A percentile compares a stretch with the other conserved stretches of the same genome.
phyloP scores from a whole-genome alignment of 2,888 invertebrate genomes.

The Drosophila aldrichi region DNA sequence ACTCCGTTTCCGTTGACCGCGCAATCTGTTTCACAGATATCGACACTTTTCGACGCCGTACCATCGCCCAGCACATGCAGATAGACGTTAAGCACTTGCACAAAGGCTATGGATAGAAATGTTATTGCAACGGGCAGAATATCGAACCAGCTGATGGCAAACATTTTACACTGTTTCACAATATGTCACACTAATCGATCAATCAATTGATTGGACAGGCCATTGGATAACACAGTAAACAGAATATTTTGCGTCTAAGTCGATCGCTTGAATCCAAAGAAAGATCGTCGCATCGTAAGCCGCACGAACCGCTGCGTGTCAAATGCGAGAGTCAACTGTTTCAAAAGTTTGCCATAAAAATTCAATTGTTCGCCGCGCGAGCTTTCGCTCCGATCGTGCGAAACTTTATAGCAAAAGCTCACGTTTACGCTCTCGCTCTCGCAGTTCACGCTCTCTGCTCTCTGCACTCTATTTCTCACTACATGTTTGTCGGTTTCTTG shows the following conservation, averaged over 20 bases:
- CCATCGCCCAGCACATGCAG: slow-evolving; percentile 55
- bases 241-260: slow-evolving; percentile 1
- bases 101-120: slow-evolving; percentile 59
- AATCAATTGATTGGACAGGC: slow-evolving; percentile 32
- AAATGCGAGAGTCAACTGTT: slow-evolving; percentile 53
- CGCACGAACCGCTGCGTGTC: slow-evolving; percentile 38
- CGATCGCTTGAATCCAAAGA: slow-evolving; percentile 13
- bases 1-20: slow-evolving; percentile 11
- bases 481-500: neutral
- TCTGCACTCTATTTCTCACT: neutral
- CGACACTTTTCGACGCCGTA: slow-evolving; percentile 16
- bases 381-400: slow-evolving; percentile 28
- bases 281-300: slow-evolving; percentile 24
- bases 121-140: slow-evolving; percentile 69
- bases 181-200: slow-evolving; percentile 1
- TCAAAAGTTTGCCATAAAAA: slow-evolving; percentile 35
- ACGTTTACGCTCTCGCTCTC: slow-evolving; percentile 3
- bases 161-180: slow-evolving; percentile 50
- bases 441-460: slow-evolving; percentile 3
- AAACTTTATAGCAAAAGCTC: slow-evolving; percentile 57
- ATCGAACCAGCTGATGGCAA: slow-evolving; percentile 81
- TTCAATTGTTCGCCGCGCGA: neutral
- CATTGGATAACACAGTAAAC: slow-evolving; percentile 20
- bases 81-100: slow-evolving; percentile 73
- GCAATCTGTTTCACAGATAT: slow-evolving; percentile 39